A percentile compares a stretch with the other conserved stretches of the same genome.
Conservation (phyloP, 1,140 invertebrate genomes). For the Aphelenchoides avenae region DNA sequence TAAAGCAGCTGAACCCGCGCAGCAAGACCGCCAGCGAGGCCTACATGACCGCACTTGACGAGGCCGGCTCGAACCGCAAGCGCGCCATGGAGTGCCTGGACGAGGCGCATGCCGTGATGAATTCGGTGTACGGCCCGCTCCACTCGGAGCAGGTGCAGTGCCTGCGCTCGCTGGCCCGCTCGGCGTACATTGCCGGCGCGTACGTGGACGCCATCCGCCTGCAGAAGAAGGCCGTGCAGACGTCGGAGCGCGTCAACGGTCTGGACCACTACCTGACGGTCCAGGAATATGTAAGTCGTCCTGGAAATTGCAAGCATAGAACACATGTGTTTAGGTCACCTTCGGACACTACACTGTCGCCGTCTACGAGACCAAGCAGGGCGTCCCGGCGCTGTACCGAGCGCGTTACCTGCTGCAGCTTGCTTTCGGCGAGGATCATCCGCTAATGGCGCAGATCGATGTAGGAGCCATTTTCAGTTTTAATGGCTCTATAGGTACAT, state of each 20-base stretch:
- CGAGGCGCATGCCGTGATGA: conserved; percentile 31
- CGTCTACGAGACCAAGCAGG: conserved; percentile 22
- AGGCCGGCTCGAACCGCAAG: background rate
- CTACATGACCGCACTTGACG: conserved; percentile 22
- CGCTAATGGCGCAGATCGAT: conserved; percentile 32
- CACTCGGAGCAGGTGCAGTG: conserved; percentile 32
- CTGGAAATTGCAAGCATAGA: background rate
- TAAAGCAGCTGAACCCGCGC: conserved; percentile 31
- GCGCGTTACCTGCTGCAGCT: conserved; percentile 21
- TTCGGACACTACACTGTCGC: conserved; percentile 35
- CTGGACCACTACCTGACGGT: conserved; percentile 32
- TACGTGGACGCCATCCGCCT: conserved; percentile 18
- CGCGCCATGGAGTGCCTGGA: background rate
- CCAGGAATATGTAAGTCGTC: conserved; percentile 26
- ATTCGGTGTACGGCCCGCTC: conserved; percentile 25
- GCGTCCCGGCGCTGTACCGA: conserved; percentile 24
- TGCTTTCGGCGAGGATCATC: conserved; percentile 22
- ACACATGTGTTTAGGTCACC: conserved; percentile 16
- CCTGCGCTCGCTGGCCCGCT: conserved; percentile 31
- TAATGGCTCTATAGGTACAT: background rate
- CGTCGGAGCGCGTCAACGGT: conserved; percentile 29
- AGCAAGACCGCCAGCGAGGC: conserved; percentile 26
- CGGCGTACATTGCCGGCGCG: conserved; percentile 26
- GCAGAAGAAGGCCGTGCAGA: conserved; percentile 30
- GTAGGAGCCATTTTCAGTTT: conserved; percentile 15